phyloP scores from a whole-genome alignment of 2,797 vertebrate genomes.

The Spinus pinus region DNA sequence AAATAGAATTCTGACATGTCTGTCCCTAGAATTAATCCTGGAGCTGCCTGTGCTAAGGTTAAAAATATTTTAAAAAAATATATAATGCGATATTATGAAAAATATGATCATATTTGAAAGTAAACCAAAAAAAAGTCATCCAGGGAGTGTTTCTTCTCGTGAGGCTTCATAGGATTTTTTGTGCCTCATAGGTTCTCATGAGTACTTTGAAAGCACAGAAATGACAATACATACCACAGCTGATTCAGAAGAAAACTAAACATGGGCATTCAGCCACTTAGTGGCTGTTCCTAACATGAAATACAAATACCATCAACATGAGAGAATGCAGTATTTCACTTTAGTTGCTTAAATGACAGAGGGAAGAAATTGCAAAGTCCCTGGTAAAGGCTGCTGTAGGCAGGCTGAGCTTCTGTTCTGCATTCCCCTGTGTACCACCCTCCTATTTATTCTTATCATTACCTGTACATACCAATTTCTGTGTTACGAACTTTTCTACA shows the following conservation, averaged over 20 bases:
- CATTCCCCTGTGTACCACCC: neutral
- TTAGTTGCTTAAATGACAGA: neutral
- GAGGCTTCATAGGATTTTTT: neutral
- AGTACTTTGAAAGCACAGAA: neutral
- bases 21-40: neutral
- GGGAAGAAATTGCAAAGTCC: neutral
- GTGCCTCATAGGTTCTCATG: neutral
- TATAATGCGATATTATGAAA: neutral
- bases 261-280: neutral
- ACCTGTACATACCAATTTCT: neutral
- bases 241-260: neutral
- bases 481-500: neutral
- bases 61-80: neutral
- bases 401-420: neutral
- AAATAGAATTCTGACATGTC: neutral
- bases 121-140: neutral
- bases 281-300: neutral
- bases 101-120: neutral
- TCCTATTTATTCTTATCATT: neutral
- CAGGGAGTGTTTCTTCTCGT: neutral
- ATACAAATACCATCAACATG: neutral
- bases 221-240: fast-evolving
- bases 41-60: neutral
- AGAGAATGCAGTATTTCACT: neutral
- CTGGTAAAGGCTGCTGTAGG: neutral